Evolutionary conservation across 1,140 invertebrate genomes (phyloP).

Genomic region (Micrasema minimum): DNA sequence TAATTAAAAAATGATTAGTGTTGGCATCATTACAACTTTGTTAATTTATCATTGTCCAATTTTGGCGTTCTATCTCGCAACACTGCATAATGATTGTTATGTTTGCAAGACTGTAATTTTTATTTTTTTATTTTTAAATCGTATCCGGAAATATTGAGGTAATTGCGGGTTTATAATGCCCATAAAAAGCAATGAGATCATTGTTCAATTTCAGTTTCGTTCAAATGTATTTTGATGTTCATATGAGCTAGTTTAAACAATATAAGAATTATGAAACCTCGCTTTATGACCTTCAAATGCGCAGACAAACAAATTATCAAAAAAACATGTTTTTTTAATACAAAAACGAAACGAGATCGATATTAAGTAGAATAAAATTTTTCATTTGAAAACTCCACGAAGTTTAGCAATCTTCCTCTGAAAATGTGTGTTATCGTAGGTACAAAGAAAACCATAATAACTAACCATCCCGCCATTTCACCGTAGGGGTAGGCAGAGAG

Average conservation of each 20-base stretch:
- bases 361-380: no score
- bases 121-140: not conserved
- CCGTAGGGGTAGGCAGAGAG: no score
- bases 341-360: no score
- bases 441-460: no score
- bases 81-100: not conserved
- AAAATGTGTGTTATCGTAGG: no score
- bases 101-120: not conserved
- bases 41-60: constrained; percentile 14
- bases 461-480: no score
- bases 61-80: not conserved
- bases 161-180: not conserved
- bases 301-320: not conserved
- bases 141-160: constrained; percentile 1
- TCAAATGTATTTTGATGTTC: no score
- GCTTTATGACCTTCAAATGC: constrained; percentile 1
- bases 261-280: not conserved
- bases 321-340: not conserved
- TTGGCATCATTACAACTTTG: not conserved
- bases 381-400: no score
- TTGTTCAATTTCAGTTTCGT: no score
- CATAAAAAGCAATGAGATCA: no score
- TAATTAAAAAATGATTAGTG: constrained; percentile 19
- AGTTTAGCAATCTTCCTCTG: no score
- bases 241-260: not conserved